Conservation (phyloP, 2,797 vertebrate genomes). For the Danio tinwini region DNA sequence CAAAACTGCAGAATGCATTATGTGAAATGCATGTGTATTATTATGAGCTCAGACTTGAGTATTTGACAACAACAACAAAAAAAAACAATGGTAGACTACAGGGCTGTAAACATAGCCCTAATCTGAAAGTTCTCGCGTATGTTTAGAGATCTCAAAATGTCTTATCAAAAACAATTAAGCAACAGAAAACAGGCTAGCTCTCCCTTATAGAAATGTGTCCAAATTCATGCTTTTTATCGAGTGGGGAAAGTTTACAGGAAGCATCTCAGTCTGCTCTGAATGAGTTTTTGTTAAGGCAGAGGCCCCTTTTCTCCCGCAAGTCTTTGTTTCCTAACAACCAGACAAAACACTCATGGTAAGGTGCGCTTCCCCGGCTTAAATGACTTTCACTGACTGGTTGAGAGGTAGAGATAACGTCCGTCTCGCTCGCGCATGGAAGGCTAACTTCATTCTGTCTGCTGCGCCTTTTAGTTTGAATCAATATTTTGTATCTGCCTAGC, state of each 20-base stretch:
- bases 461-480: constrained; percentile 48
- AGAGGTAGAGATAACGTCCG: constrained; percentile 18
- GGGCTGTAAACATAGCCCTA: no score
- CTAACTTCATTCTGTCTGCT: constrained; percentile 32
- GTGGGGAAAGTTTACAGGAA: constrained; percentile 47
- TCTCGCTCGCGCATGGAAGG: background rate
- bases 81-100: no score
- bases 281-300: constrained; percentile 65
- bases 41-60: no score
- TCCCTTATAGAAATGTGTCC: constrained; percentile 18
- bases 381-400: constrained; percentile 30
- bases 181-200: background rate
- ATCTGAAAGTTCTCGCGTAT: no score
- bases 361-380: constrained; percentile 4
- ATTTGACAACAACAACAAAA: no score
- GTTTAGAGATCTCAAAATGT: no score
- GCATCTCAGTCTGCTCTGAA: constrained; percentile 53
- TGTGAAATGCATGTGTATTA: no score
- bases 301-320: constrained; percentile 31
- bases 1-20: no score
- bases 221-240: constrained; percentile 48
- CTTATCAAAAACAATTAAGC: no score
- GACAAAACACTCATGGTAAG: constrained; percentile 64
- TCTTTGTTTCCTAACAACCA: constrained; percentile 68
- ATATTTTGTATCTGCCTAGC: constrained; percentile 46